Conservation (phyloP, 2,113 vertebrate species). For the Platichthys flesus region DNA sequence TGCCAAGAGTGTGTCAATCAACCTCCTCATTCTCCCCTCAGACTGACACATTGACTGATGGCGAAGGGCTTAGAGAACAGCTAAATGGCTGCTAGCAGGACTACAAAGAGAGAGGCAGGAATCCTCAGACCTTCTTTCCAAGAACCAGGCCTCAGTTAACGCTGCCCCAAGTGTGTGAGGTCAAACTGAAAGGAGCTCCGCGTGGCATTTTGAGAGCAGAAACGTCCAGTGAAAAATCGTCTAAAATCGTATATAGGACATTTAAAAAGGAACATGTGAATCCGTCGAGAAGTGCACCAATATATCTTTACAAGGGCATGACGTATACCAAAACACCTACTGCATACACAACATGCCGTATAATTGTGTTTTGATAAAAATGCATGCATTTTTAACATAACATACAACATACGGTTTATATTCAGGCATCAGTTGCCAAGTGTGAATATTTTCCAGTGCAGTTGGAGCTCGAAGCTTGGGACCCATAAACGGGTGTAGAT, state of each 20-base stretch:
- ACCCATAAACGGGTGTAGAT: conserved; percentile 52
- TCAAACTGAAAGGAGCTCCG: conserved; percentile 53
- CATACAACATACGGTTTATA: conserved; percentile 7
- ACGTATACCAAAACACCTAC: conserved; percentile 7
- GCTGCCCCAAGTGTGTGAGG: conserved; percentile 59
- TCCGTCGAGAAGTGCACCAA: background rate
- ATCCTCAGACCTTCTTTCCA: conserved; percentile 66
- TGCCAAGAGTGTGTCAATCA: conserved; percentile 79
- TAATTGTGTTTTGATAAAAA: background rate
- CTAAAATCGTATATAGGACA: conserved; percentile 25
- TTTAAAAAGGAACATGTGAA: conserved; percentile 5
- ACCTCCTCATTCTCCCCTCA: conserved; percentile 60
- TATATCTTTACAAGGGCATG: conserved; percentile 24
- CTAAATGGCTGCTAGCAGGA: conserved; percentile 73
- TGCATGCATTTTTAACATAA: conserved; percentile 9
- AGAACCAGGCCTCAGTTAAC: conserved; percentile 56
- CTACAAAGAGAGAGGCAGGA: conserved; percentile 76
- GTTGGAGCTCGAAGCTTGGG: conserved; percentile 29
- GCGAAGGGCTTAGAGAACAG: conserved; percentile 64
- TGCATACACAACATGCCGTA: background rate
- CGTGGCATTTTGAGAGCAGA: conserved; percentile 38
- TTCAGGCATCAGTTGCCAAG: conserved; percentile 31
- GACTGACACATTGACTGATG: conserved; percentile 78
- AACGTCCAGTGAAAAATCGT: conserved; percentile 1
- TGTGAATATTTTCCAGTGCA: conserved; percentile 46